Evolutionary conservation across 1,140 invertebrate genomes (phyloP), one percentile per base, ranked within the genome.

Genomic region (Chymomyza costata): DNA sequence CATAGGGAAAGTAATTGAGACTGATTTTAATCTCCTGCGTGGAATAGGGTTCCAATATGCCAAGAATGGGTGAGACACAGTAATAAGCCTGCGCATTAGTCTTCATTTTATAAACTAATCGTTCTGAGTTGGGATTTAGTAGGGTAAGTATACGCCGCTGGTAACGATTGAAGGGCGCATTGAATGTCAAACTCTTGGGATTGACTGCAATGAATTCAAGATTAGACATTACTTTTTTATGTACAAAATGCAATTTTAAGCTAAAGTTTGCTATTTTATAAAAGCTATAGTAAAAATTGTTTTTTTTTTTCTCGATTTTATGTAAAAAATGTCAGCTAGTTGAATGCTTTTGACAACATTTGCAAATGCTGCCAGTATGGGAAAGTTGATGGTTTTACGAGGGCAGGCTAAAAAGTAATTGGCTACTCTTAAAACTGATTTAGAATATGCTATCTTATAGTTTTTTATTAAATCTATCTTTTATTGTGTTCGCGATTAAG

Each of bases 321-420:
- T 32, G 7, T 3, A 7, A 53, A 48, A 63, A 62, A 55, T 49
- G 50, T 51, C 61, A 54, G 58, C 37, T 48, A 62, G 55, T 46
- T 30, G 31, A 52, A 52, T 61, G 28, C 34, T 54, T 55, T 51
- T 69, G 66, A 69, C 65, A 69, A 50, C 46, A 69, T 69, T 60
- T 69, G 53, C 53, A 63, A 53, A 68, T 54, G 53, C 40, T 63
- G 48, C 65, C 28, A n/a, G n/a, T n/a, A n/a, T n/a, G n/a, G n/a
- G n/a, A n/a, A n/a, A n/a, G n/a, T n/a, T n/a, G 34, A 45, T 54
- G 34, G 35, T 41, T 28, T 37, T 14, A 44, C 18, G 13, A 37
- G 35, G 37, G 37, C 50, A 54, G 41, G 39, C 10, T 43, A 54
- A n/a, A n/a, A n/a, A n/a, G n/a, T n/a, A n/a, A n/a, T n/a, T n/a